phyloP scores from a whole-genome alignment of 2,888 invertebrate genomes.

The Syrphus vitripennis region DNA sequence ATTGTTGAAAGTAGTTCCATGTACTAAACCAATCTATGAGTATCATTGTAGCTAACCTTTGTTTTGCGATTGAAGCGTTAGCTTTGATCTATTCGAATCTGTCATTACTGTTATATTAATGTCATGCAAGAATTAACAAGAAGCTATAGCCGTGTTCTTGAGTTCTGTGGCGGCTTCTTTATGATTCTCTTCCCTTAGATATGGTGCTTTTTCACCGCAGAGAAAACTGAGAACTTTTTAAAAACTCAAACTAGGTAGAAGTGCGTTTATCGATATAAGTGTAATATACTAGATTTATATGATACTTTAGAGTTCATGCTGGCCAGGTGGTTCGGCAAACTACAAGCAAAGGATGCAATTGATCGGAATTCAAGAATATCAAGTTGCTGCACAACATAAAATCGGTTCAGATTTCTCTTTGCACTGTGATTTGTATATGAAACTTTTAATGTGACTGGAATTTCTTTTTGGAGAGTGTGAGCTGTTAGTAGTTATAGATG shows the following conservation, averaged over 20 bases:
- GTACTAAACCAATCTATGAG: not conserved
- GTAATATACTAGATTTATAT: not conserved
- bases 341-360: slow-evolving; percentile 65
- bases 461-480: not conserved
- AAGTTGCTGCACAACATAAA: slow-evolving; percentile 42
- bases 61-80: slow-evolving; percentile 6
- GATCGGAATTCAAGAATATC: slow-evolving; percentile 68
- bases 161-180: slow-evolving; percentile 55
- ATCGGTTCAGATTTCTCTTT: slow-evolving; percentile 50
- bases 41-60: not conserved
- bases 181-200: slow-evolving; percentile 45
- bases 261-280: slow-evolving; percentile 52
- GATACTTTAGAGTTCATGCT: slow-evolving; percentile 5
- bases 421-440: slow-evolving; percentile 20
- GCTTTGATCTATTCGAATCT: slow-evolving; percentile 56
- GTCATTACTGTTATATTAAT: slow-evolving; percentile 28
- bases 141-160: slow-evolving; percentile 21
- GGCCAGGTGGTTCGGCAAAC: slow-evolving; percentile 65
- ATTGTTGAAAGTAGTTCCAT: not conserved
- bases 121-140: slow-evolving; percentile 37
- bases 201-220: slow-evolving; percentile 61
- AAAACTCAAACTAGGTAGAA: slow-evolving; percentile 46
- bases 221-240: slow-evolving; percentile 59
- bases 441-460: not conserved
- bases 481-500: not conserved